Conservation (phyloP, 2,888 invertebrate species). For the Pseudococcus longispinus region DNA sequence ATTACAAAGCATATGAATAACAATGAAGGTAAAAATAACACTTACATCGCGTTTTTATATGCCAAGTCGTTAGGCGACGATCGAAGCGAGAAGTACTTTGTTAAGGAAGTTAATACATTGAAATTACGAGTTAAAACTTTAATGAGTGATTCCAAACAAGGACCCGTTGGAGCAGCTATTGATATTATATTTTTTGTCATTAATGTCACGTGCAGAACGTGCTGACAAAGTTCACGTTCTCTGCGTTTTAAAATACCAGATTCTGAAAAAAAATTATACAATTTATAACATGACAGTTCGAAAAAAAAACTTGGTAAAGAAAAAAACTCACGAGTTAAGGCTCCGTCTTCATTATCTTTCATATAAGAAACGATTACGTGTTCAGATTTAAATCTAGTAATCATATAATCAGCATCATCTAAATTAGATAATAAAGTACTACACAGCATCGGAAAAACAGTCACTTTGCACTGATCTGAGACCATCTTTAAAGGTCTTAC, state of each 20-base stretch:
- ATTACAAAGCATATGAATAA: not conserved
- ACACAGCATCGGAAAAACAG: slow-evolving; percentile 59
- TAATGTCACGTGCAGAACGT: slow-evolving; percentile 53
- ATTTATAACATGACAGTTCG: too few species aligned
- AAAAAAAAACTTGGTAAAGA: not conserved
- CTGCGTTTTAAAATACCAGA: slow-evolving; percentile 46
- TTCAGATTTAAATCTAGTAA: slow-evolving; percentile 63
- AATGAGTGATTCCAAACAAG: slow-evolving; percentile 67
- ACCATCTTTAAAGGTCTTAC: slow-evolving; percentile 58
- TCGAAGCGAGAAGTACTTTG: slow-evolving; percentile 69
- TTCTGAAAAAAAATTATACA: slow-evolving; percentile 28
- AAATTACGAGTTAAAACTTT: slow-evolving; percentile 68
- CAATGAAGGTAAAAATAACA: slow-evolving; percentile 51
- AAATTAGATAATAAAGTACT: slow-evolving; percentile 60
- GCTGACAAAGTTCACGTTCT: slow-evolving; percentile 58
- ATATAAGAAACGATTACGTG: slow-evolving; percentile 58
- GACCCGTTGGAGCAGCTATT: slow-evolving; percentile 66
- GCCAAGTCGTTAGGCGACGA: slow-evolving; percentile 65
- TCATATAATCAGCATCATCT: slow-evolving; percentile 64
- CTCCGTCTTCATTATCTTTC: slow-evolving; percentile 26
- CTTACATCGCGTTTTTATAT: slow-evolving; percentile 66
- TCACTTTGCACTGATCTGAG: slow-evolving; percentile 58
- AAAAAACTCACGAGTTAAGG: slow-evolving; percentile 45
- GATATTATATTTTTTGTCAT: slow-evolving; percentile 66
- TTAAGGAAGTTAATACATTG: slow-evolving; percentile 66